Percentiles rank a stretch among this genome's conserved stretches.
phyloP scores from a whole-genome alignment of 2,888 invertebrate genomes.

The Imbricaverruca yamaguchii region DNA sequence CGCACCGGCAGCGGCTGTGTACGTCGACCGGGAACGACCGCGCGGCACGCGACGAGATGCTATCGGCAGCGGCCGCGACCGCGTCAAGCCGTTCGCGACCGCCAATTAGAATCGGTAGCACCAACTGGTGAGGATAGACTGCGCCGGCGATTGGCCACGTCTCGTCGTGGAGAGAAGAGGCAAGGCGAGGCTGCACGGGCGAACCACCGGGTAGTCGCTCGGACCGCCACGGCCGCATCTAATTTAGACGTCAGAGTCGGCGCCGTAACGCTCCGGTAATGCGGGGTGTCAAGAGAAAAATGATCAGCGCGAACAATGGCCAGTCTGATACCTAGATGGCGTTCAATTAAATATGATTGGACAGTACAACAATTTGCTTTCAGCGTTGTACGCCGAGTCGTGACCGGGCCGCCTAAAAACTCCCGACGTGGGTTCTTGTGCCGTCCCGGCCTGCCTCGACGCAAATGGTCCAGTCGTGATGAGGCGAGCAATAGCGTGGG shows the following conservation, averaged over 20 bases:
- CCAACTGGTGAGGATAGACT: too few relatives aligned
- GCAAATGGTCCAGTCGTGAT: background rate
- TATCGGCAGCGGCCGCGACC: too few relatives aligned
- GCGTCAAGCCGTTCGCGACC: too few relatives aligned
- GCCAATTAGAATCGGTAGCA: too few relatives aligned
- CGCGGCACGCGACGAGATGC: too few relatives aligned
- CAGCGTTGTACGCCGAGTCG: background rate
- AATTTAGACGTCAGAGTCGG: constrained; percentile 14
- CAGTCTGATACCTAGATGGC: background rate
- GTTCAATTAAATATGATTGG: constrained; percentile 21
- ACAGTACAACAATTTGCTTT: constrained; percentile 20
- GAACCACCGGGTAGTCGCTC: background rate
- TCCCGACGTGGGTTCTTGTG: background rate
- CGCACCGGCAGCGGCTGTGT: too few relatives aligned
- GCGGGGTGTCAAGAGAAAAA: constrained; percentile 20
- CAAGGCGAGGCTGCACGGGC: background rate
- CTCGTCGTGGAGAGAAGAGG: background rate
- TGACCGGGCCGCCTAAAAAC: background rate
- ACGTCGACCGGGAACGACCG: too few relatives aligned
- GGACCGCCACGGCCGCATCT: background rate
- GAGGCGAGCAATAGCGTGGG: background rate
- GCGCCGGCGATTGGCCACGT: background rate
- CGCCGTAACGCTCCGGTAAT: constrained; percentile 16
- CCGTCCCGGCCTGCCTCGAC: background rate
- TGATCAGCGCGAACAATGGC: constrained; percentile 14